Evolutionary conservation across 1,140 invertebrate genomes (phyloP), one percentile per base, ranked within the genome.

Genomic region (Armadillidium nasatum): DNA sequence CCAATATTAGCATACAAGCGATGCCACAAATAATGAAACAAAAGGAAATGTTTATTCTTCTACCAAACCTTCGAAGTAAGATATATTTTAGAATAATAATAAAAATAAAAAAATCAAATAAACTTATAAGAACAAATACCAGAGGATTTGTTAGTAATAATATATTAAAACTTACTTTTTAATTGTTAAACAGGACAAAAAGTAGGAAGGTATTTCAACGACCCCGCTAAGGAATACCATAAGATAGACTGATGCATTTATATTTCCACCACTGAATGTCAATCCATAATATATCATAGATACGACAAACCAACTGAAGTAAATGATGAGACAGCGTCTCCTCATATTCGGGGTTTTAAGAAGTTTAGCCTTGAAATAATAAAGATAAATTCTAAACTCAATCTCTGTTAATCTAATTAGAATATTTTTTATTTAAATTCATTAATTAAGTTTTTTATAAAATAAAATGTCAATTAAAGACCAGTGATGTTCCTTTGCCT

Each of bases 211-310:
- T 10, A 82, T 73, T 75, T 82, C 81, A 22, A 79, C 74, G 15
- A 82, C 43, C 0, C 79, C 79, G 11, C 71, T 71, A 50, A 82
- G 50, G 74, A 82, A 81, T 46, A 80, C 76, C 43, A 75, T 75
- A 46, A 81, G 74, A 72, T 80, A 82, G 4, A 73, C 66, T 69
- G 79, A 71, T 15, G 67, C 46, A 66, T 71, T 80, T 45, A 94
- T 87, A 82, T 90, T 89, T 44, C 89, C 89, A 44, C 91, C 90
- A 82, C 91, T 92, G 88, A 92, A 91, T 0, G 92, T 92, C 4
- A 94, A 83, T 0, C 92, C 93, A 80, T 94, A 94, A 83, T 94
- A 94, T 4, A 92, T 82, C 43, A 83, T 78, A 23, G 84, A 81
- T 13, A 83, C 83, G 73, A 83, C 84, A 83, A 88, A 90, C 90